phyloP scores from a whole-genome alignment of 2,888 invertebrate species.

The Blera fallax region DNA sequence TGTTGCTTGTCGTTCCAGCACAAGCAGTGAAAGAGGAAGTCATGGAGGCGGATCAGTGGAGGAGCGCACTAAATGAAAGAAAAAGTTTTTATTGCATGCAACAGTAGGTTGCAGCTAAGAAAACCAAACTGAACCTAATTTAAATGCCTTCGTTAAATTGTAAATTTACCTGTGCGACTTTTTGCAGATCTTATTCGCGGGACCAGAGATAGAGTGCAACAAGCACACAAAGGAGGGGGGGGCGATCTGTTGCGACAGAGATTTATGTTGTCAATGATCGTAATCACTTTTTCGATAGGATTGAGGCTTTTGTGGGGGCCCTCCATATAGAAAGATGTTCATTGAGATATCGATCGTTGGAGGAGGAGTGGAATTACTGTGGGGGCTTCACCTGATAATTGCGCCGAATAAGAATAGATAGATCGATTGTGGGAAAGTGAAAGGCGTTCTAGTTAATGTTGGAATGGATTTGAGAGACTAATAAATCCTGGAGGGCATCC shows the following conservation, averaged over 20 bases:
- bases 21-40: constrained; percentile 47
- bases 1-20: constrained; percentile 11
- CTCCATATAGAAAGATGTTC: not conserved
- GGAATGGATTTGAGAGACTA: too few relatives aligned
- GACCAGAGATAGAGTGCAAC: not conserved
- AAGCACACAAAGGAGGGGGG: constrained; percentile 19
- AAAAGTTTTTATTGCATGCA: constrained; percentile 60
- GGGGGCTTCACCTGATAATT: not conserved
- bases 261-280: constrained; percentile 46
- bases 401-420: not conserved
- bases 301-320: not conserved
- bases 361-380: not conserved
- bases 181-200: constrained; percentile 1
- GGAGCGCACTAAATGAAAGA: constrained; percentile 62
- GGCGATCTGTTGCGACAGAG: constrained; percentile 13
- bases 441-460: too few relatives aligned
- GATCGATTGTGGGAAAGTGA: not conserved
- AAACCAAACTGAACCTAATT: constrained; percentile 36
- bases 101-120: constrained; percentile 24
- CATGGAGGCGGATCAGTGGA: constrained; percentile 46
- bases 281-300: constrained; percentile 20
- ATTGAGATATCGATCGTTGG: not conserved
- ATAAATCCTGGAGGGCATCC: too few relatives aligned
- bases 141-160: constrained; percentile 50
- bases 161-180: constrained; percentile 27